Conservation (phyloP, 2,797 vertebrate species). For the Cheirogaleus major region DNA sequence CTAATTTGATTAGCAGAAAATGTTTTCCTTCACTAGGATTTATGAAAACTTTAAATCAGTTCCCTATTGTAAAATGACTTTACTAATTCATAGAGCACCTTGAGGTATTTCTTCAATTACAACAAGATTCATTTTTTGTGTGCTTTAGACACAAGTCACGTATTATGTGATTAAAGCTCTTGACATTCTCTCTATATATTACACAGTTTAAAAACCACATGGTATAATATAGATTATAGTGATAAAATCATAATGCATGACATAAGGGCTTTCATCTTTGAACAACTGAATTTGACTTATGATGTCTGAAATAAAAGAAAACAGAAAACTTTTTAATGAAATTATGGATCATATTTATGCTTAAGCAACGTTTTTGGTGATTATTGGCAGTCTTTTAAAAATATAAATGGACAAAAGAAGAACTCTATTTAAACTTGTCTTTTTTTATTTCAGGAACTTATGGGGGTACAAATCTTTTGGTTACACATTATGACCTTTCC, state of each 20-base stretch:
- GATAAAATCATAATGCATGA: not conserved
- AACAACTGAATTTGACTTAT: not conserved
- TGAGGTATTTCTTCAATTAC: not conserved
- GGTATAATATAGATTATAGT: not conserved
- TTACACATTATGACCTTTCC: too few species aligned
- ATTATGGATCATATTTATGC: not conserved
- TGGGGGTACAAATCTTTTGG: too few species aligned
- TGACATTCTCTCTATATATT: not conserved
- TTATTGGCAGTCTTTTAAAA: not conserved
- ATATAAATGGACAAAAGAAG: not conserved
- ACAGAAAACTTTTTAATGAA: not conserved
- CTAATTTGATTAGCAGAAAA: slow-evolving; percentile 62
- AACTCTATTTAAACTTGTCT: not conserved
- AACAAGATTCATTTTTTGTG: not conserved
- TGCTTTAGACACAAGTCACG: not conserved
- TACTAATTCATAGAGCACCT: not conserved
- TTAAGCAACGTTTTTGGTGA: not conserved
- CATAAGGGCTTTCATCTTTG: not conserved
- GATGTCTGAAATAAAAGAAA: not conserved
- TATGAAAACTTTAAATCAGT: slow-evolving; percentile 39
- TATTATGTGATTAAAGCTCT: not conserved
- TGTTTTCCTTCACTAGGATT: slow-evolving; percentile 41
- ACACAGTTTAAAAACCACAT: not conserved
- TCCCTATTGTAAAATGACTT: slow-evolving; percentile 12
- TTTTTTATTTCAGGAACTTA: not conserved